Evolutionary conservation across 2,113 vertebrate species (phyloP).

Genomic region (Hemiprocne comata): DNA sequence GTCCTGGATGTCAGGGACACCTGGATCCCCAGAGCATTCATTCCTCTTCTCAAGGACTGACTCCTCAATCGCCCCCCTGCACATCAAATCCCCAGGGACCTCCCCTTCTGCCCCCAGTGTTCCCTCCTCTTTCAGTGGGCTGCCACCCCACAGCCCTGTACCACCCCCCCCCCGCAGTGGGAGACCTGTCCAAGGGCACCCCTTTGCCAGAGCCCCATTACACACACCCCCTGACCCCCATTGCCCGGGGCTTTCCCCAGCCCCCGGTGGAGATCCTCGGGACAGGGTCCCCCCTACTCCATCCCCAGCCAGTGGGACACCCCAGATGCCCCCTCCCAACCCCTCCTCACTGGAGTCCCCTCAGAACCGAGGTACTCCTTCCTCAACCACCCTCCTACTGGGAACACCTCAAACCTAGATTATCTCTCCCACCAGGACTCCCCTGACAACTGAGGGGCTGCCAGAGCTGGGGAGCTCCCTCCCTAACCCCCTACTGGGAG

Average conservation of each 20-base stretch:
- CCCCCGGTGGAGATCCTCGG: not conserved
- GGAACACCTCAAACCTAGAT: no score
- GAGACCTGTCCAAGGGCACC: not conserved
- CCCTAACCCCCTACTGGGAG: no score
- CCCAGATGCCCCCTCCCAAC: not conserved
- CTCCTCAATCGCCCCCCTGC: rapidly evolving
- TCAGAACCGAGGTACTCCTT: no score
- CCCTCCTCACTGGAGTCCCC: not conserved
- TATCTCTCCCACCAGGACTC: no score
- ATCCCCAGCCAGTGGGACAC: no score
- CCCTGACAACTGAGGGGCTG: no score
- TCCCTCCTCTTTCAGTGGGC: not conserved
- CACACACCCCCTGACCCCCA: not conserved
- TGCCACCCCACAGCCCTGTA: not conserved
- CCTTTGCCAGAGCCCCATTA: not conserved
- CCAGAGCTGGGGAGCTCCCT: no score
- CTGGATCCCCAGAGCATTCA: not conserved
- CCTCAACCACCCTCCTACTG: no score
- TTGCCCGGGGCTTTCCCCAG: not conserved
- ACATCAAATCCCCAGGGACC: not conserved
- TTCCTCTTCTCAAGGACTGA: not conserved
- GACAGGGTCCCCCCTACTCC: not conserved
- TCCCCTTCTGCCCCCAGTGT: no score
- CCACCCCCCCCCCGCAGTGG: no score
- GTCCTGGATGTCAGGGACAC: not conserved